Percentiles rank a stretch among this genome's conserved stretches.
phyloP scores from a whole-genome alignment of 2,888 invertebrate genomes.

The Cryptophagus acutangulus region DNA sequence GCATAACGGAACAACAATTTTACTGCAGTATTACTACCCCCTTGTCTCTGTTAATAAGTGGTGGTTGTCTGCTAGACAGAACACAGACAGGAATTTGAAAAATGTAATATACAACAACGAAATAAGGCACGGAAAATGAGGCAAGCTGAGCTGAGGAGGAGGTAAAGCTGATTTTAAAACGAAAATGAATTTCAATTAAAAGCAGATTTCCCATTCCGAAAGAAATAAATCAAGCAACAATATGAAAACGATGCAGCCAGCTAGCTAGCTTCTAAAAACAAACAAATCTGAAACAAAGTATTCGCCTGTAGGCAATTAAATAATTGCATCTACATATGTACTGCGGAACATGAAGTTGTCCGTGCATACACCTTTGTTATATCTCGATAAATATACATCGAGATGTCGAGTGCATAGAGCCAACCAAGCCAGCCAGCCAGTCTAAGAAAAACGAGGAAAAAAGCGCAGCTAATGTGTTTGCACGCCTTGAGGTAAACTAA shows the following conservation, averaged over 20 bases:
- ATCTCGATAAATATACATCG: too few species aligned
- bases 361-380: background rate
- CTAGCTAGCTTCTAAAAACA: too few species aligned
- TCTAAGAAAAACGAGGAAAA: background rate
- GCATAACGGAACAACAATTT: slow-evolving; percentile 8
- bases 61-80: slow-evolving; percentile 13
- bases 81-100: slow-evolving; percentile 14
- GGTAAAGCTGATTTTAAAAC: too few species aligned
- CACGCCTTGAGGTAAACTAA: background rate
- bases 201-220: background rate
- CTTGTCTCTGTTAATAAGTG: slow-evolving; percentile 14
- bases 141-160: too few species aligned
- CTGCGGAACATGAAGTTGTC: too few species aligned
- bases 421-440: too few species aligned
- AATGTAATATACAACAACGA: slow-evolving; percentile 15
- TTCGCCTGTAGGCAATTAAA: background rate
- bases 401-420: too few species aligned
- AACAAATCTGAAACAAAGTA: too few species aligned
- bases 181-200: too few species aligned
- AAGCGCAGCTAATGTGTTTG: background rate
- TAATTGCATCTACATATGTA: background rate
- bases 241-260: too few species aligned
- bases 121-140: too few species aligned
- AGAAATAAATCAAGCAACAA: too few species aligned
- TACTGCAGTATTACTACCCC: slow-evolving; percentile 13